phyloP scores from a whole-genome alignment of 2,797 vertebrate genomes.

The Channallabes apus region DNA sequence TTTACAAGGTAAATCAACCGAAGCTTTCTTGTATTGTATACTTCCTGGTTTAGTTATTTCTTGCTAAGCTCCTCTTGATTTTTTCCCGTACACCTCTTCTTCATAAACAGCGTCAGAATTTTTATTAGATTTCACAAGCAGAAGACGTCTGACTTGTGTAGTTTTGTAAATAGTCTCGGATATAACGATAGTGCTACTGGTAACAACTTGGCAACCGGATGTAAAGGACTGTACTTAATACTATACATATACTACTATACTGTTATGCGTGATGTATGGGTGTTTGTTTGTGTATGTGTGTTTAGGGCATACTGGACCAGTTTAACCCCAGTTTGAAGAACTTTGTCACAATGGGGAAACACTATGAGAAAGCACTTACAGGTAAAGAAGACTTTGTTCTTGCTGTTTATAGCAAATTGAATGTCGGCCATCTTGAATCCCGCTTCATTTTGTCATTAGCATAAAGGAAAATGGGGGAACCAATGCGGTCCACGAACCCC shows the following conservation, averaged over 20 bases:
- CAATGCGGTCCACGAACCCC: neutral
- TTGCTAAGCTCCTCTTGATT: neutral
- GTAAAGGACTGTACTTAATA: no score
- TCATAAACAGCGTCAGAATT: neutral
- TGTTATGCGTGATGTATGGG: neutral
- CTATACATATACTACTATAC: neutral
- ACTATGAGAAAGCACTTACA: slow-evolving; percentile 80
- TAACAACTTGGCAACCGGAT: neutral
- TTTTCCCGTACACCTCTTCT: neutral
- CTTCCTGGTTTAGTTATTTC: neutral
- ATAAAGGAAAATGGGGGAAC: no score
- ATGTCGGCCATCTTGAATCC: neutral
- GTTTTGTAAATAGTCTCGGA: neutral
- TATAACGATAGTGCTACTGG: neutral
- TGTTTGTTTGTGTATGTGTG: neutral
- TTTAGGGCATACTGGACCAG: slow-evolving; percentile 83
- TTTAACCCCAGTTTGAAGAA: slow-evolving; percentile 87
- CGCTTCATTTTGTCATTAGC: neutral
- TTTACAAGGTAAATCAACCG: slow-evolving; percentile 76
- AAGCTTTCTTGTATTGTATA: neutral
- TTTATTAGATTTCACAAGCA: neutral
- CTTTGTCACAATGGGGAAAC: slow-evolving; percentile 85
- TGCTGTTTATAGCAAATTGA: no score
- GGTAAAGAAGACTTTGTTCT: slow-evolving; percentile 59
- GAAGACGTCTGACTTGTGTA: no score